These are phyloP conservation scores for Stegastes partitus DNA, from an alignment of 2,113 vertebrate genomes.

Conservation along the genomic window DNA sequence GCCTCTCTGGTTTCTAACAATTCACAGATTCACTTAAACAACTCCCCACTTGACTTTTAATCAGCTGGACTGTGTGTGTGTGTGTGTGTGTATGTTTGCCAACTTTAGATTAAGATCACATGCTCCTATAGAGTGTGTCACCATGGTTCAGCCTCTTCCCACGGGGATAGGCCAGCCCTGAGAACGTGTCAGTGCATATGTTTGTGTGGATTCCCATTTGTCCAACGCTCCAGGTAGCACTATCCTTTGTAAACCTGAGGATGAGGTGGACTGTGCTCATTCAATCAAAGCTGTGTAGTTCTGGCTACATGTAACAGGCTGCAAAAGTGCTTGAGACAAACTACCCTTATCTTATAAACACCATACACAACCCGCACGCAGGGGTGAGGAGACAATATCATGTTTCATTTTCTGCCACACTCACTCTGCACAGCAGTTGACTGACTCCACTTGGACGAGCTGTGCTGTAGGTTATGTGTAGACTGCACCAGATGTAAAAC, in stretches of 20 bases:
- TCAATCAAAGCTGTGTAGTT: background rate
- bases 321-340: conserved; percentile 7
- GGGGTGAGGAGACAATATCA: conserved; percentile 21
- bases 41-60: conserved; percentile 4
- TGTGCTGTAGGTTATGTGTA: background rate
- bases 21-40: conserved; percentile 7
- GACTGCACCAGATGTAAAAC: background rate
- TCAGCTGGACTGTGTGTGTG: background rate
- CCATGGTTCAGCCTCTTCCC: conserved; percentile 40
- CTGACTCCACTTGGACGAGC: background rate
- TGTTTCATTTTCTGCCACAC: conserved; percentile 33
- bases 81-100: background rate
- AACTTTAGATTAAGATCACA: conserved; percentile 11
- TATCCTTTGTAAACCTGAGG: background rate
- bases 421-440: conserved; percentile 24
- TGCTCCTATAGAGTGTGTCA: conserved; percentile 24
- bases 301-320: background rate
- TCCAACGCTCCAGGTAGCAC: background rate
- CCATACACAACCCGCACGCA: conserved; percentile 1
- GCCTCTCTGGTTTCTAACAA: conserved; percentile 12
- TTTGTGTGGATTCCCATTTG: background rate
- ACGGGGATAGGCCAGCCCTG: background rate
- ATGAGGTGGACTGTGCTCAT: background rate
- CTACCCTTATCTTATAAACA: background rate
- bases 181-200: conserved; percentile 15